Conservation (phyloP, 2,797 vertebrate species). For the Limnodromus scolopaceus region DNA sequence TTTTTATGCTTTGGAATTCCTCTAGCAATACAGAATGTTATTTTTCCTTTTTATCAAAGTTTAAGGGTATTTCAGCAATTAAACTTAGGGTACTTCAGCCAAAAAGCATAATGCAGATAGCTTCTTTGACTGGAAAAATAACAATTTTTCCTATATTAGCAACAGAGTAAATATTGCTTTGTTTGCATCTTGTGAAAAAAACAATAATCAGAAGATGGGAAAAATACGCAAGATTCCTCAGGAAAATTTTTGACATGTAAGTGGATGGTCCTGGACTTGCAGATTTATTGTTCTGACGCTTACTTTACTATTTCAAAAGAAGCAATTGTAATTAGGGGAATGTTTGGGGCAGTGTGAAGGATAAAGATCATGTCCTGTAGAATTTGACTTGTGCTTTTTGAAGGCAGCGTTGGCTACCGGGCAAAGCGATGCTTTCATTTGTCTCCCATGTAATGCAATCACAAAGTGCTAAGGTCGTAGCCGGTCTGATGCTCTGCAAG, state of each 20-base stretch:
- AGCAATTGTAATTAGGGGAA: neutral
- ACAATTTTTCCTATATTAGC: constrained; percentile 11
- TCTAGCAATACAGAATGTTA: constrained; percentile 35
- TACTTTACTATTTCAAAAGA: neutral
- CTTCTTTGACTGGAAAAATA: constrained; percentile 11
- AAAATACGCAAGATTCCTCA: neutral
- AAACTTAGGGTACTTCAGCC: neutral
- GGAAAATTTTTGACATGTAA: neutral
- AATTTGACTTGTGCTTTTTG: neutral
- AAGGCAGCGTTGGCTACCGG: neutral
- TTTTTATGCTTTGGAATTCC: constrained; percentile 36
- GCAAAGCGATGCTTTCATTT: neutral
- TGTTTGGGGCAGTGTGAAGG: neutral
- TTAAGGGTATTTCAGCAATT: constrained; percentile 37
- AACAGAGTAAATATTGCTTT: constrained; percentile 1
- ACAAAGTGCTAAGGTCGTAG: neutral
- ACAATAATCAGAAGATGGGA: neutral
- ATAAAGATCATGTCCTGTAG: neutral
- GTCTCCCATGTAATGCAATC: neutral
- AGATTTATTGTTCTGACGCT: neutral
- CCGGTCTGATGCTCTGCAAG: neutral
- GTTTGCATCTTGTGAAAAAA: neutral
- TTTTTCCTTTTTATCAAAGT: constrained; percentile 54
- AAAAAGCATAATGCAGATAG: neutral
- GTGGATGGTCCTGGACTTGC: neutral